These are phyloP conservation scores for Carassius auratus DNA, from an alignment of 2,113 vertebrate species.

Conservation along the genomic window DNA sequence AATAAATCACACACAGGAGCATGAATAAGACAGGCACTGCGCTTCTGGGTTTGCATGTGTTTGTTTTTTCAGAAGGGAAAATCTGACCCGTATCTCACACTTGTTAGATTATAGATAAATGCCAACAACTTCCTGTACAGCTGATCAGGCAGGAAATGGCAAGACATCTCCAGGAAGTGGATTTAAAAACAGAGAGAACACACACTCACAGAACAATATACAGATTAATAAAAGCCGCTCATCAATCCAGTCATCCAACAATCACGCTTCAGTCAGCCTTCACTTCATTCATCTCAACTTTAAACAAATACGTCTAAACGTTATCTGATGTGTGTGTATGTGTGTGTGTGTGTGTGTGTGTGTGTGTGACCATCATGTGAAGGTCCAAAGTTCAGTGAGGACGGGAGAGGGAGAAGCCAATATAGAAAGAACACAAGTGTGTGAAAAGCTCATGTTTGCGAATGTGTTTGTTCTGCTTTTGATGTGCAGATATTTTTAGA, in stretches of 20 bases:
- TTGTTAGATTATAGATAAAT: conserved; percentile 52
- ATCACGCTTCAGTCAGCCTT: neutral
- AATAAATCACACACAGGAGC: neutral
- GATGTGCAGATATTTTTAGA: conserved; percentile 11
- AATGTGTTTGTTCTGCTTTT: conserved; percentile 23
- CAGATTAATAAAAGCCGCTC: neutral
- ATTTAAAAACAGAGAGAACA: conserved; percentile 39
- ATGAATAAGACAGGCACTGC: neutral
- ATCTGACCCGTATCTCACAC: conserved; percentile 26
- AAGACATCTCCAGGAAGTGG: conserved; percentile 65
- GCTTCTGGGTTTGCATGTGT: neutral
- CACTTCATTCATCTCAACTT: conserved; percentile 6
- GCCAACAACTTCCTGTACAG: conserved; percentile 61
- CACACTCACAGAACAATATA: neutral
- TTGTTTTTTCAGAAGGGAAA: conserved; percentile 25
- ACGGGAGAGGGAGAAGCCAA: neutral
- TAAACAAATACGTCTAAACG: neutral
- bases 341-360: neutral
- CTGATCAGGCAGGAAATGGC: conserved; percentile 63
- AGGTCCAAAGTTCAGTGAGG: conserved; percentile 12
- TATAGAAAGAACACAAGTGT: neutral
- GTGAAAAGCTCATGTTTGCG: conserved; percentile 1
- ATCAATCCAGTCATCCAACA: neutral
- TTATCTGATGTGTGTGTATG: conserved; percentile 1
- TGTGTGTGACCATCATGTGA: neutral